phyloP scores from a whole-genome alignment of 2,113 vertebrate genomes.

The Perca schrenkii region DNA sequence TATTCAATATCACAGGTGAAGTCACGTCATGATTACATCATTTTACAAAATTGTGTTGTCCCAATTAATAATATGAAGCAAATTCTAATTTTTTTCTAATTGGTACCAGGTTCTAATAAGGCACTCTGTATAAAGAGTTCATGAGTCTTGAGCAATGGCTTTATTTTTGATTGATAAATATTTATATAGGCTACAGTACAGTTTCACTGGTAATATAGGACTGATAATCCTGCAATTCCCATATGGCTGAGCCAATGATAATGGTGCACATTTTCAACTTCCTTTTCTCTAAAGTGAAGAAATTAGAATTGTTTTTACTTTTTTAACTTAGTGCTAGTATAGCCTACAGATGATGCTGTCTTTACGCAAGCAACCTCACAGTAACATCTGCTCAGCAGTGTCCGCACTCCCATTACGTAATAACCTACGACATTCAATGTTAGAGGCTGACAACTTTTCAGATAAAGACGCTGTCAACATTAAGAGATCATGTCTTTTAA shows the following conservation, averaged over 20 bases:
- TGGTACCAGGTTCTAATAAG: not conserved
- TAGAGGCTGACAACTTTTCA: conserved; percentile 62
- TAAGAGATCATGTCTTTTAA: not conserved
- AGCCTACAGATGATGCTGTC: conserved; percentile 10
- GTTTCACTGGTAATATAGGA: not conserved
- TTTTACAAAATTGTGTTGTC: not conserved
- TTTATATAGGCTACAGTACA: no score
- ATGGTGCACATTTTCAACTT: not conserved
- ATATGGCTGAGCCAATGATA: accelerated
- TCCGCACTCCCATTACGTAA: conserved; percentile 77
- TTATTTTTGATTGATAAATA: not conserved
- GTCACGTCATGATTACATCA: no score
- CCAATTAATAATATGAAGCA: not conserved
- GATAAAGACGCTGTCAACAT: not conserved
- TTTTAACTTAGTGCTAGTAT: not conserved
- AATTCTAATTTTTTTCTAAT: not conserved
- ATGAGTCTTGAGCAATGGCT: not conserved
- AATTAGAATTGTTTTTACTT: no score
- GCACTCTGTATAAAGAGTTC: not conserved
- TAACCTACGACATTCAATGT: conserved; percentile 33
- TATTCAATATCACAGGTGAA: not conserved
- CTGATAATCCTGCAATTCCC: not conserved
- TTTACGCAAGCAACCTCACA: conserved; percentile 26
- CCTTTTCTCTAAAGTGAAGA: not conserved
- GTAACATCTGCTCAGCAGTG: conserved; percentile 56